Conservation (phyloP, 1,140 invertebrate species). For the Lepidurus packardi region DNA sequence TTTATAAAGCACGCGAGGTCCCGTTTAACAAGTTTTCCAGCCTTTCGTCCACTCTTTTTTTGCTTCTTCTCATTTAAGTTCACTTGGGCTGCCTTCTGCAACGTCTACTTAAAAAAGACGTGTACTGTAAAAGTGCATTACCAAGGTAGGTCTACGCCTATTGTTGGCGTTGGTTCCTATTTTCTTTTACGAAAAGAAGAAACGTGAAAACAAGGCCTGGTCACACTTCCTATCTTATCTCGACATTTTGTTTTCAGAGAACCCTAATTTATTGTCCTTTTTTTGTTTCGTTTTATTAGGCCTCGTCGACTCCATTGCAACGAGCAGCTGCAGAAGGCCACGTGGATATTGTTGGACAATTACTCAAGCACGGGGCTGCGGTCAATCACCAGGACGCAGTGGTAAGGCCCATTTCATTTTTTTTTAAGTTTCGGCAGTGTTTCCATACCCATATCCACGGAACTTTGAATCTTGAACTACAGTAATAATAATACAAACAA, state of each 20-base stretch:
- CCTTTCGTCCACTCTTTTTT: background rate
- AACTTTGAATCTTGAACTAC: background rate
- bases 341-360: constrained; percentile 62
- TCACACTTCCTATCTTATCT: background rate
- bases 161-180: too few species aligned
- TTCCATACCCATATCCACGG: background rate
- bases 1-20: constrained; percentile 8
- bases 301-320: constrained; percentile 68
- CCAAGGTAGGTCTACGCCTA: too few species aligned
- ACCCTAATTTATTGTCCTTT: background rate
- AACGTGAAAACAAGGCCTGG: background rate
- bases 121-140: too few species aligned
- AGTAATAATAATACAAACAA: background rate
- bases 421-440: background rate
- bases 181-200: background rate
- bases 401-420: constrained; percentile 49
- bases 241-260: background rate
- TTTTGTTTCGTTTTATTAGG: constrained; percentile 49
- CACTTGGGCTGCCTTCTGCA: too few species aligned
- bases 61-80: background rate
- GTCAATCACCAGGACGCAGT: constrained; percentile 67
- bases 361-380: constrained; percentile 63
- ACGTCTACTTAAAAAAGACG: too few species aligned
- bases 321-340: constrained; percentile 77
- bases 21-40: background rate